Conservation (phyloP, 2,113 vertebrate genomes). For the Colinus virginianus region DNA sequence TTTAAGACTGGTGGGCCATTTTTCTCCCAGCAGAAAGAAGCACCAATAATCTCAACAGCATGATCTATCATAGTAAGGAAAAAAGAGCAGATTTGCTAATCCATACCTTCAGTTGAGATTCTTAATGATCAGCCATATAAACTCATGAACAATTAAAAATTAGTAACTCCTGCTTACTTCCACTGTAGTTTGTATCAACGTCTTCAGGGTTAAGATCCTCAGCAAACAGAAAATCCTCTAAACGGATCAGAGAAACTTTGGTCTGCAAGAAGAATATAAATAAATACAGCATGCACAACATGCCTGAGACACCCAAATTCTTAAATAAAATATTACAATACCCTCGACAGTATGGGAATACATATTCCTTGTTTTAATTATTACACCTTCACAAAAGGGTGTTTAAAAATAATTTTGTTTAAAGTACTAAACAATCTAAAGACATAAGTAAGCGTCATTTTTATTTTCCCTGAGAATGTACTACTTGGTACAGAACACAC, state of each 20-base stretch:
- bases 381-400: neutral
- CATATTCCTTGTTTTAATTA: neutral
- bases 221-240: constrained; percentile 66
- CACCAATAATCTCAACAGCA: constrained; percentile 61
- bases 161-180: constrained; percentile 40
- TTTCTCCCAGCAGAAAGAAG: constrained; percentile 68
- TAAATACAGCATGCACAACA: neutral
- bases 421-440: neutral
- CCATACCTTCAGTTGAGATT: neutral
- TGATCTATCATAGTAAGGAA: constrained; percentile 49
- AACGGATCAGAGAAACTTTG: constrained; percentile 47
- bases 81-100: constrained; percentile 10
- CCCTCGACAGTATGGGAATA: neutral
- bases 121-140: neutral
- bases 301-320: neutral
- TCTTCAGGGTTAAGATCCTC: constrained; percentile 61
- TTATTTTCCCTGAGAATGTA: neutral
- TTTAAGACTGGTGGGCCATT: constrained; percentile 48
- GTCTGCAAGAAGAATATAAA: constrained; percentile 50
- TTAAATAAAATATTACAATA: neutral
- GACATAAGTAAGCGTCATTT: neutral
- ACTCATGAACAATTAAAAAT: neutral
- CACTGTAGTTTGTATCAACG: constrained; percentile 44
- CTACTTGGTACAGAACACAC: neutral
- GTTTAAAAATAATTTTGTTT: neutral